These are phyloP conservation scores for Amblyraja radiata DNA, from an alignment of 2,797 vertebrate species.

Conservation along the genomic window DNA sequence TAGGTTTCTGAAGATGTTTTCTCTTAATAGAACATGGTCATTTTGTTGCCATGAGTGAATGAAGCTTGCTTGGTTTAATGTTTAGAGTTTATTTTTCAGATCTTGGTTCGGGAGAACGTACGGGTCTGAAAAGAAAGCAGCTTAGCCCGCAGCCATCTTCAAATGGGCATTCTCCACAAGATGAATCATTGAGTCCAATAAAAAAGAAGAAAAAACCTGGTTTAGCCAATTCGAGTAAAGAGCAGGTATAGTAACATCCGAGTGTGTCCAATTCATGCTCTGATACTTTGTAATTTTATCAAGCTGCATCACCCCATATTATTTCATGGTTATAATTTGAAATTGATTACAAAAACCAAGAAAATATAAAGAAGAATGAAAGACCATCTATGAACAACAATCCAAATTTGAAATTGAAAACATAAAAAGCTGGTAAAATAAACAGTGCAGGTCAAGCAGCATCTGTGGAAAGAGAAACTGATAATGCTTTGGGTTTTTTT, in stretches of 20 bases:
- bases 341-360: neutral
- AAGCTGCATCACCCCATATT: conserved; percentile 30
- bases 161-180: conserved; percentile 92
- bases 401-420: neutral
- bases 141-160: conserved; percentile 93
- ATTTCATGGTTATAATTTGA: neutral
- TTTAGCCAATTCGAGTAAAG: conserved; percentile 79
- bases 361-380: neutral
- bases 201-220: conserved; percentile 99
- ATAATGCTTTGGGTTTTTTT: no score
- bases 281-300: conserved; percentile 16
- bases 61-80: conserved; percentile 24
- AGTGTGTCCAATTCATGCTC: conserved; percentile 32
- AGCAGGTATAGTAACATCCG: conserved; percentile 72
- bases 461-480: no score
- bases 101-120: conserved; percentile 77
- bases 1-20: conserved; percentile 37
- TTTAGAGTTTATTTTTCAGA: conserved; percentile 58
- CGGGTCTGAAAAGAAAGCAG: conserved; percentile 82
- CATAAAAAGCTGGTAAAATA: no score
- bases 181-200: conserved; percentile 83
- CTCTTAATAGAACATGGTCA: conserved; percentile 39
- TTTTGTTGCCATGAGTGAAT: neutral
- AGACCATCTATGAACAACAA: neutral
- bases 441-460: no score